phyloP scores from a whole-genome alignment of 2,888 invertebrate genomes.

The Dusona sp. region DNA sequence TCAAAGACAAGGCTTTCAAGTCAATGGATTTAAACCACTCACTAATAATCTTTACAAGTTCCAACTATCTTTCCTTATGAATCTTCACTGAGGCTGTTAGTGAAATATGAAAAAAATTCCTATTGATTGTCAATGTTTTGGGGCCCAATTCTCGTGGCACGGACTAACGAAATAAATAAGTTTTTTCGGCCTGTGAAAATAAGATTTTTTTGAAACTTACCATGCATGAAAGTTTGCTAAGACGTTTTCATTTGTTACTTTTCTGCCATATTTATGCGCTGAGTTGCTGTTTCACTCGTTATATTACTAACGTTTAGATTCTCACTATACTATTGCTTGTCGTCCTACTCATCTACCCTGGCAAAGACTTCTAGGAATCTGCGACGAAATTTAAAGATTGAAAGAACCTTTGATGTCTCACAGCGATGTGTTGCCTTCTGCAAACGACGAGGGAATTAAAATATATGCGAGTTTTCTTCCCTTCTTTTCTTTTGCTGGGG shows the following conservation, averaged over 20 bases:
- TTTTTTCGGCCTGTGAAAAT: background rate
- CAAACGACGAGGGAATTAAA: constrained; percentile 55
- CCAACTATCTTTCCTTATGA: background rate
- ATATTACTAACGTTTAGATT: background rate
- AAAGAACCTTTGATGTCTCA: constrained; percentile 52
- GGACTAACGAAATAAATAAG: background rate
- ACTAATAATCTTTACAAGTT: background rate
- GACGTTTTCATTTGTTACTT: background rate
- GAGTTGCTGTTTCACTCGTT: background rate
- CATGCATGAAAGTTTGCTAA: background rate
- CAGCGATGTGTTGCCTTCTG: constrained; percentile 14
- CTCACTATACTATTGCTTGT: background rate
- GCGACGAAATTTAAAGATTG: constrained; percentile 28
- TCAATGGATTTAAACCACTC: background rate
- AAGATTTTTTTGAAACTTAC: background rate
- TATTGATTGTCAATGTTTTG: background rate
- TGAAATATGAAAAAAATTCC: background rate
- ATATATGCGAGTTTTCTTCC: constrained; percentile 28
- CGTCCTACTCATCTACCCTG: constrained; percentile 11
- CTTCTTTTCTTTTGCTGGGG: background rate
- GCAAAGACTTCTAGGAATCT: constrained; percentile 19
- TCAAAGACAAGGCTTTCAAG: background rate
- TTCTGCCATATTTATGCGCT: background rate
- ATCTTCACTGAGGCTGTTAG: background rate
- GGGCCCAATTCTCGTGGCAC: no score